These are phyloP conservation scores for Cottoperca gobio DNA, from an alignment of 2,797 vertebrate species.

Conservation along the genomic window DNA sequence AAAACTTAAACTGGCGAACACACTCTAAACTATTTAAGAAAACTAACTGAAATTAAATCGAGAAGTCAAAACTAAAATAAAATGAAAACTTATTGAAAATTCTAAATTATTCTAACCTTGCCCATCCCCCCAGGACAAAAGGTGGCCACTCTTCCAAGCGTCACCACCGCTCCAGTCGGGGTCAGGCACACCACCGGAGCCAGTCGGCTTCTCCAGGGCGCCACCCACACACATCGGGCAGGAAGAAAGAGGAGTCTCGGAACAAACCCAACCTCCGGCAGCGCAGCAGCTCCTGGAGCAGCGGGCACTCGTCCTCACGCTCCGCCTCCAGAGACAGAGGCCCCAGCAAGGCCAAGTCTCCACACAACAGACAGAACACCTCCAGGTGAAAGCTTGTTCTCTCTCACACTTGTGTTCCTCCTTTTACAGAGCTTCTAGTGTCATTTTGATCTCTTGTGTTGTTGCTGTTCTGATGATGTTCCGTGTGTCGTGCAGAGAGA, in stretches of 20 bases:
- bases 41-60: no score
- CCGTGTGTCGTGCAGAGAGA: conserved; percentile 84
- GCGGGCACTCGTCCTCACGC: conserved; percentile 88
- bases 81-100: no score
- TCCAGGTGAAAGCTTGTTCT: conserved; percentile 85
- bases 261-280: conserved; percentile 83
- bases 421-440: neutral
- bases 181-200: conserved; percentile 82
- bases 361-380: conserved; percentile 88
- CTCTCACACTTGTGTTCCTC: neutral
- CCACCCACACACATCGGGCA: conserved; percentile 85
- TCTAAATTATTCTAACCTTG: neutral
- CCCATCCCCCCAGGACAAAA: conserved; percentile 82
- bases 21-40: no score
- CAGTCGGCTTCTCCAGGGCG: conserved; percentile 83
- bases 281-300: conserved; percentile 93
- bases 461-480: neutral
- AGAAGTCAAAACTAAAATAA: no score
- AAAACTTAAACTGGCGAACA: no score
- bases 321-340: conserved; percentile 88
- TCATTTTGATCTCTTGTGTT: neutral
- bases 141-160: conserved; percentile 84
- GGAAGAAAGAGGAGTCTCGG: conserved; percentile 88
- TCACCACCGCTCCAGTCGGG: conserved; percentile 80
- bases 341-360: conserved; percentile 89